phyloP scores from a whole-genome alignment of 1,140 invertebrate genomes.

The Dolichoris vasculosae region DNA sequence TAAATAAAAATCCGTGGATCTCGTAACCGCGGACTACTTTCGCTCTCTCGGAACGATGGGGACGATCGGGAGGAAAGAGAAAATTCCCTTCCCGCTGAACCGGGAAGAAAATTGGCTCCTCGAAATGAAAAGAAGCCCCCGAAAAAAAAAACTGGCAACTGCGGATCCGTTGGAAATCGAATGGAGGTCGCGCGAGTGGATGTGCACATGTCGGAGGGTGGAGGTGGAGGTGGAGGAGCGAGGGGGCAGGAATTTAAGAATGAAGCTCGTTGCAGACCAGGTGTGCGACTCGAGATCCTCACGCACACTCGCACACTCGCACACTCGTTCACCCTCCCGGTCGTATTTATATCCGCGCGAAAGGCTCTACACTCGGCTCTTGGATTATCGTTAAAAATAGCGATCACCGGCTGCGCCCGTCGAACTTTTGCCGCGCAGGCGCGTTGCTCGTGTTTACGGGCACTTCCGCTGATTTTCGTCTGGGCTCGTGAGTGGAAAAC shows the following conservation, averaged over 20 bases:
- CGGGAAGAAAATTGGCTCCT: no score
- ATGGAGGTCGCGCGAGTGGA: not conserved
- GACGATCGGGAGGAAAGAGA: no score
- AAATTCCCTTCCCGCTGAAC: no score
- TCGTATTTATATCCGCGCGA: constrained; percentile 64
- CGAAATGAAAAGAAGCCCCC: no score
- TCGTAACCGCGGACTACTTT: no score
- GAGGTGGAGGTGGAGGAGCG: no score
- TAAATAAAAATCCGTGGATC: no score
- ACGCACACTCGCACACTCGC: not conserved
- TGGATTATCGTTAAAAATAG: constrained; percentile 59
- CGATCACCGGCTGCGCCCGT: not conserved
- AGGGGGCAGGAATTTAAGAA: constrained; percentile 41
- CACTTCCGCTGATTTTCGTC: not conserved
- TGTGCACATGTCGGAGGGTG: not conserved
- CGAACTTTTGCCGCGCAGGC: not conserved
- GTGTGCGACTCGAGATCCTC: constrained; percentile 51
- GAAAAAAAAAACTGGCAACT: not conserved
- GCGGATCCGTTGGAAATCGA: no score
- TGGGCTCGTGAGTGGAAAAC: no score
- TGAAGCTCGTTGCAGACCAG: constrained; percentile 56
- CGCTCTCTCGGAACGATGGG: no score
- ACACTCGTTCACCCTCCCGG: constrained; percentile 48
- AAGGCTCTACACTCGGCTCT: constrained; percentile 51
- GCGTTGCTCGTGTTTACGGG: not conserved